Percentiles rank a stretch among this genome's conserved stretches.
Conservation (phyloP, 2,113 vertebrate species). For the Collichthys lucidus region DNA sequence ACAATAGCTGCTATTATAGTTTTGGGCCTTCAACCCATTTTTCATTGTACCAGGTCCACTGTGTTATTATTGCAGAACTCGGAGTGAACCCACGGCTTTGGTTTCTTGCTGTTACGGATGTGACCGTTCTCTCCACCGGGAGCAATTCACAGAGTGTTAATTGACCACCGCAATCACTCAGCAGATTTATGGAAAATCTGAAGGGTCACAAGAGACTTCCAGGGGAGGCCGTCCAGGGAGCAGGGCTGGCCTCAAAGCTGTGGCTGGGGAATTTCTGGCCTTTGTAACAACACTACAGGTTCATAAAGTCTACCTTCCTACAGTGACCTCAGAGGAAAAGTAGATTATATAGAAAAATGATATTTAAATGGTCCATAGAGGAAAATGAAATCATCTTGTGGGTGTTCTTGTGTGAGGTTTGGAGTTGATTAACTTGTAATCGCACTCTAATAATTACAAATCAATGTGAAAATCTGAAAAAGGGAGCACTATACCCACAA, state of each 20-base stretch:
- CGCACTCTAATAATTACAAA: background rate
- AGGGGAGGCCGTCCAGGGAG: slow-evolving; percentile 67
- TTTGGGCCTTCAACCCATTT: slow-evolving; percentile 88
- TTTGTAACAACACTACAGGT: slow-evolving; percentile 51
- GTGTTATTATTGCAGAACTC: slow-evolving; percentile 85
- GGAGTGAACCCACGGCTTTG: slow-evolving; percentile 72
- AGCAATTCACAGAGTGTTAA: slow-evolving; percentile 80
- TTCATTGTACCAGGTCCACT: slow-evolving; percentile 87
- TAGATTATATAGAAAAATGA: slow-evolving; percentile 19
- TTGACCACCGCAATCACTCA: slow-evolving; percentile 81
- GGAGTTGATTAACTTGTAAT: background rate
- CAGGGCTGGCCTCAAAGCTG: slow-evolving; percentile 31
- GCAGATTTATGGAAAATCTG: slow-evolving; percentile 76
- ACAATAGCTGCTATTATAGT: slow-evolving; percentile 95
- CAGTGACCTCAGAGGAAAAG: slow-evolving; percentile 52
- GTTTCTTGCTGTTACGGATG: slow-evolving; percentile 73
- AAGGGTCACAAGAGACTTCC: slow-evolving; percentile 74
- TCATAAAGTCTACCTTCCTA: slow-evolving; percentile 55
- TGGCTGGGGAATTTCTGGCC: slow-evolving; percentile 55
- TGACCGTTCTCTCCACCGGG: slow-evolving; percentile 70
- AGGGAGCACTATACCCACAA: slow-evolving; percentile 14
- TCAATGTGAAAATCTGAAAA: slow-evolving; percentile 23
- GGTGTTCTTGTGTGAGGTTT: background rate
- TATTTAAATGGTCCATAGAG: slow-evolving; percentile 28
- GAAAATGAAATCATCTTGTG: slow-evolving; percentile 20